Evolutionary conservation across 2,888 invertebrate genomes (phyloP), one percentile per base, ranked within the genome.

Genomic region (Ischnus inquisitorius): DNA sequence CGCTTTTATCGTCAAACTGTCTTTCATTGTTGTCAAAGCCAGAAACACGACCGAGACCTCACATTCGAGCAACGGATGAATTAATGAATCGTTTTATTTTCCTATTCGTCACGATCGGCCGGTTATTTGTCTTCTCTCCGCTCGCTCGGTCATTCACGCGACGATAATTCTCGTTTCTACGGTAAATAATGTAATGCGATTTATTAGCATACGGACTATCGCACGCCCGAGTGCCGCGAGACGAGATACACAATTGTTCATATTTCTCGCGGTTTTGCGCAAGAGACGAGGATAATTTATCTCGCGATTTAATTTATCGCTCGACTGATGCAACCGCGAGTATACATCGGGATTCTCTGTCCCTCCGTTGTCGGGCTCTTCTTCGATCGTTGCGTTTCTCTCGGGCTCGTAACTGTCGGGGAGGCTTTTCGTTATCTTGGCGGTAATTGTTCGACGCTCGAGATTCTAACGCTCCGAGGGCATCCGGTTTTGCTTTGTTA

Each of bases 371-470:
- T 1, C 10, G 16, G 16, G 22, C 3, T 54, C 54, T 54, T 54
- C 12, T 10, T 72, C 48, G 14, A 34, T 51, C 51, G n/a, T 10
- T 51, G 48, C 68, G 6, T 22, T 25, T 46, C 43, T n/a, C 8
- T 72, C 65, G 34, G 51, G 51, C 34, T 54, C 51, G 71, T 41
- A 22, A 22, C 60, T 60, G 16, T 25, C 43, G 34, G 6, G 0
- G 54, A 22, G 19, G 34, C 57, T n/a, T 14, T 41, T 72, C 72
- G 72, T 72, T 72, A 72, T 79, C 72, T 65, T 64, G 65, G n/a
- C 65, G 51, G 72, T 71, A 71, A 79, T 79, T 79, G 79, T 72
- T 79, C 72, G n/a, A 57, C 54, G 65, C 65, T 43, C 74, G 34
- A 64, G 51, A 80, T 75, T 68, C 28, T 39, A 34, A 43, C 39